Evolutionary conservation across 2,888 invertebrate species (phyloP), one percentile per base, ranked within the genome.

Genomic region (Gerris lacustris): DNA sequence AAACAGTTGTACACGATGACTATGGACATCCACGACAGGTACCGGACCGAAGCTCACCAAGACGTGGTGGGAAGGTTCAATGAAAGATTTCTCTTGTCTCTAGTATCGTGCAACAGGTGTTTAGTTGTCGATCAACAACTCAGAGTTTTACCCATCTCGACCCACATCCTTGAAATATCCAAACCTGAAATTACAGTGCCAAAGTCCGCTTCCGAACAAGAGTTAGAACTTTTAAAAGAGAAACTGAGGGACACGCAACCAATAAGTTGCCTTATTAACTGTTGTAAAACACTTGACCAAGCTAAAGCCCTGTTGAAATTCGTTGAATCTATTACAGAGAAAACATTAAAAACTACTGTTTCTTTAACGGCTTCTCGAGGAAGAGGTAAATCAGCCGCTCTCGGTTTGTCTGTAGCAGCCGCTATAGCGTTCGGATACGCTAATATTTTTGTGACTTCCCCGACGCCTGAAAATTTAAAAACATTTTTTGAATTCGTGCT

Each of bases 11-110:
- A 93, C 79, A 92, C 97, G 0, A 90, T 99, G 85, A 89, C 90
- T 74, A 99, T 99, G 99, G 99, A 99, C 84, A 96, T 99, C 1
- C 99, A 99, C 83, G 88, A 93, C 74, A 86, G 94, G 81, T 96
- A 92, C 79, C 86, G 97, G 75, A 99, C 98, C 0, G 97, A 98
- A 83, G 91, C 96, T 0, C 93, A 97, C 79, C 87, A 91, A 78
- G 90, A 93, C 78, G 87, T 99, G 17, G 90, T 94, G 15, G 92
- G 94, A 73, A 84, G 98, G 71, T 99, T 99, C 80, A 99, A 99
- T 81, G 98, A 99, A 82, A 86, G 98, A 82, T 94, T 99, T 79
- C 85, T 99, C 17, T 82, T 98, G 1, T 96, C 96, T 0, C 81
- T 99, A 74, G 87, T 93, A 1, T 90, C 92, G 15, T 95, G 96